These are phyloP conservation scores for Sebastes aleutianus DNA, from an alignment of 2,797 vertebrate genomes.

Conservation along the genomic window DNA sequence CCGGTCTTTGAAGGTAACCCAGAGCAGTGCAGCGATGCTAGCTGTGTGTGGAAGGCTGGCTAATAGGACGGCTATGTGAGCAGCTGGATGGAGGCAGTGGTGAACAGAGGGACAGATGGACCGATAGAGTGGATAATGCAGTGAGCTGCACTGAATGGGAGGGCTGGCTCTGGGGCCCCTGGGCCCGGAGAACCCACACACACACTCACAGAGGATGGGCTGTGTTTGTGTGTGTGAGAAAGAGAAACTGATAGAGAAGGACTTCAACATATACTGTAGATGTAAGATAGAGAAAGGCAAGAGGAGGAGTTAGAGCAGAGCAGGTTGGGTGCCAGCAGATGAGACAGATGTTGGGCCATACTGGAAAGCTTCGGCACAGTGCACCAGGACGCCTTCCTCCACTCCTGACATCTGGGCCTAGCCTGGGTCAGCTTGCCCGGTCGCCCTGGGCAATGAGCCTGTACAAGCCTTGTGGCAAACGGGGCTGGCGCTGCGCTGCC, in stretches of 20 bases:
- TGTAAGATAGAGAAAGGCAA: conserved; percentile 35
- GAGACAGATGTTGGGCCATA: conserved; percentile 97
- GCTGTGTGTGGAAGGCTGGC: conserved; percentile 71
- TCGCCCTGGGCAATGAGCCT: conserved; percentile 91
- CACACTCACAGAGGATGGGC: conserved; percentile 36
- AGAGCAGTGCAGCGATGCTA: conserved; percentile 74
- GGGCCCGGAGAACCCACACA: conserved; percentile 61
- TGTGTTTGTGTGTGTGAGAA: conserved; percentile 37
- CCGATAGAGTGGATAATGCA: conserved; percentile 83
- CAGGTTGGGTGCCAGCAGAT: conserved; percentile 92
- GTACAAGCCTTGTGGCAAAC: conserved; percentile 91
- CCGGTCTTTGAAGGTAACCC: conserved; percentile 83
- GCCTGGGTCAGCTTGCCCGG: conserved; percentile 87
- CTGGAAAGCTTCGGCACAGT: conserved; percentile 91
- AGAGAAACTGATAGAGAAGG: conserved; percentile 46
- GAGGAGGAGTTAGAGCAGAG: conserved; percentile 62
- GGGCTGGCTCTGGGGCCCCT: conserved; percentile 69
- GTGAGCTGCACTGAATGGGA: conserved; percentile 76
- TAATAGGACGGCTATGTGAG: conserved; percentile 85
- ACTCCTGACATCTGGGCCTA: conserved; percentile 97
- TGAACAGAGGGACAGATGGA: conserved; percentile 86
- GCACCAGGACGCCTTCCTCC: conserved; percentile 88
- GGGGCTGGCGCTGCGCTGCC: conserved; percentile 86
- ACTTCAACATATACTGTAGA: conserved; percentile 36
- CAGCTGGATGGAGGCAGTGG: conserved; percentile 83